phyloP scores from a whole-genome alignment of 2,888 invertebrate species.

The Agrenia bidenticulata region DNA sequence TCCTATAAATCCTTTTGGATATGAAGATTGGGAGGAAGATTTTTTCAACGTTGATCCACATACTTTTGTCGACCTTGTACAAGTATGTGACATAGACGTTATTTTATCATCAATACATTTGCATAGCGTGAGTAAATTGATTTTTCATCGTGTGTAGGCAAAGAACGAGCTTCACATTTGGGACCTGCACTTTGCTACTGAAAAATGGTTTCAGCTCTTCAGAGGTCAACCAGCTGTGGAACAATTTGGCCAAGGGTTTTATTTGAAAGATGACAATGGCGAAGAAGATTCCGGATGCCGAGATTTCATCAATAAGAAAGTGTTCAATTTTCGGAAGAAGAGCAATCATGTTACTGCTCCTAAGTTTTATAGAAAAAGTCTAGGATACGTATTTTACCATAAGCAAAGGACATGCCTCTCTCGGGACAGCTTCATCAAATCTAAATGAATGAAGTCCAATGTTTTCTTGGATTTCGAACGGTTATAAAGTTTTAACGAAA shows the following conservation, averaged over 20 bases:
- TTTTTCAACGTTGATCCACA: slow-evolving; percentile 16
- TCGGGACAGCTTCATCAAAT: no score
- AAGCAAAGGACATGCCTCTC: no score
- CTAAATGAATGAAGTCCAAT: no score
- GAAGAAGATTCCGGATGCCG: slow-evolving; percentile 4
- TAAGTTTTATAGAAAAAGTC: not conserved
- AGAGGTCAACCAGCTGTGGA: slow-evolving; percentile 19
- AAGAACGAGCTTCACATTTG: slow-evolving; percentile 29
- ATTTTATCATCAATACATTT: no score
- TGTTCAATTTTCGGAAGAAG: not conserved
- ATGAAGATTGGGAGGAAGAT: slow-evolving; percentile 39
- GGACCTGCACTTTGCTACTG: slow-evolving; percentile 23
- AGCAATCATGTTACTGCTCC: not conserved
- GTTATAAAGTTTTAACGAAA: no score
- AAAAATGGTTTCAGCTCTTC: slow-evolving; percentile 27
- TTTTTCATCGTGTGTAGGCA: slow-evolving; percentile 25
- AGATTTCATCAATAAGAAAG: no score
- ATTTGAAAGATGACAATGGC: slow-evolving; percentile 1
- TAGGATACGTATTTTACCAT: not conserved
- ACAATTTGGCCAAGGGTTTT: no score
- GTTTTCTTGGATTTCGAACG: no score
- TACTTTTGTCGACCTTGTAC: slow-evolving; percentile 6
- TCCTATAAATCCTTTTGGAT: slow-evolving; percentile 19
- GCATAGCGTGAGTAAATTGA: no score
- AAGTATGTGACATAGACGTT: no score